Evolutionary conservation across 2,888 invertebrate species (phyloP).

Genomic region (Cephus rjabovi): DNA sequence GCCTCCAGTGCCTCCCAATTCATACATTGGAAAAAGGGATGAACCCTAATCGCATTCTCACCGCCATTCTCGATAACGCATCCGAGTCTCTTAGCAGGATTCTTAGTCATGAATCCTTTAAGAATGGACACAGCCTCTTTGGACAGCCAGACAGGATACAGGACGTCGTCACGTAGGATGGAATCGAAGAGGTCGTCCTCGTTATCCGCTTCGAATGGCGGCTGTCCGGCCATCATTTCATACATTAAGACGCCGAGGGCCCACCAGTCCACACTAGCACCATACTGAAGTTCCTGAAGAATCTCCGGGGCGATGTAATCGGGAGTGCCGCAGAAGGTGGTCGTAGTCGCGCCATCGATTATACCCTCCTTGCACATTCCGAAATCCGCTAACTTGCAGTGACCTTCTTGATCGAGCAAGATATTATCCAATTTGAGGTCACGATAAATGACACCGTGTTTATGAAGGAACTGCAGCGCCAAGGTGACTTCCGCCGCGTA

Average conservation of each 20-base stretch:
- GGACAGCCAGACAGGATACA: slow-evolving; percentile 97
- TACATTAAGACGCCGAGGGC: slow-evolving; percentile 98
- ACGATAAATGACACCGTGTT: slow-evolving; percentile 97
- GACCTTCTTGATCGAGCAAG: slow-evolving; percentile 94
- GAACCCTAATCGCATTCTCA: slow-evolving; percentile 89
- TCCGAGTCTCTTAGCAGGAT: slow-evolving; percentile 92
- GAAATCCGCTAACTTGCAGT: slow-evolving; percentile 94
- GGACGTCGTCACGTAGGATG: slow-evolving; percentile 97
- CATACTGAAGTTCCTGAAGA: slow-evolving; percentile 92
- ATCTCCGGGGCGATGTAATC: slow-evolving; percentile 99
- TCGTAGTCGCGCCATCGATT: slow-evolving; percentile 83
- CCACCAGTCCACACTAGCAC: slow-evolving; percentile 95
- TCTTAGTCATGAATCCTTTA: slow-evolving; percentile 98
- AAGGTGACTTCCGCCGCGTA: slow-evolving; percentile 99
- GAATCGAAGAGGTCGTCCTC: slow-evolving; percentile 99
- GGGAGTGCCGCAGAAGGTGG: slow-evolving; percentile 99
- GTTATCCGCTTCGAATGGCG: slow-evolving; percentile 99
- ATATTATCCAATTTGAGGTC: slow-evolving; percentile 99
- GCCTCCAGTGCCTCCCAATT: slow-evolving; percentile 96
- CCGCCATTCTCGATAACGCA: slow-evolving; percentile 81
- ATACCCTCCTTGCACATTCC: slow-evolving; percentile 99
- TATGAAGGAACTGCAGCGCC: slow-evolving; percentile 96
- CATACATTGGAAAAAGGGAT: slow-evolving; percentile 93
- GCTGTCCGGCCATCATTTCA: slow-evolving; percentile 99
- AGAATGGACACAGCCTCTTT: slow-evolving; percentile 91